Conservation (phyloP, 2,797 vertebrate genomes). For the Poecilia velifera region DNA sequence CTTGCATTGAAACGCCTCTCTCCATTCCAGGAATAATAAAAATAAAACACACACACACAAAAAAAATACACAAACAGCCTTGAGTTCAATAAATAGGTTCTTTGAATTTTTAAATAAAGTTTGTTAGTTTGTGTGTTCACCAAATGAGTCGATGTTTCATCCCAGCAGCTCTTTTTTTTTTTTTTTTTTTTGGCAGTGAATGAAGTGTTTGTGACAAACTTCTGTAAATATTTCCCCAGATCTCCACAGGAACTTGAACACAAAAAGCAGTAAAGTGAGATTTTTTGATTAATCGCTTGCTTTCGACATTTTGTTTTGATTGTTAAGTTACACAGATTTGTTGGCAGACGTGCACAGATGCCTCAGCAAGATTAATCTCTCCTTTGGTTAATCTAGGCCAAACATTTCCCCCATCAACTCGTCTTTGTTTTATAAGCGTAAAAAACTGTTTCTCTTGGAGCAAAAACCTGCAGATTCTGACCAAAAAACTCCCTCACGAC, state of each 20-base stretch:
- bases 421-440: background rate
- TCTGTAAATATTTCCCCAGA: background rate
- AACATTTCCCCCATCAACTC: background rate
- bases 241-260: background rate
- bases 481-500: background rate
- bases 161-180: background rate
- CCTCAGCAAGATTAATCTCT: background rate
- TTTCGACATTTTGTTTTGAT: background rate
- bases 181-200: background rate
- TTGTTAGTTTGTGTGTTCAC: background rate
- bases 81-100: background rate
- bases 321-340: background rate
- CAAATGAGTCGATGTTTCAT: background rate
- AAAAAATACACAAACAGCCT: too few species aligned
- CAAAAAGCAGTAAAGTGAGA: background rate
- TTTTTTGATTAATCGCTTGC: background rate
- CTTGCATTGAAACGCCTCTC: background rate
- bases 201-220: background rate
- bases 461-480: background rate
- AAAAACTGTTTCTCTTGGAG: background rate
- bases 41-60: background rate
- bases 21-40: background rate
- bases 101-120: background rate
- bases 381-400: background rate
- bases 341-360: background rate